Evolutionary conservation across 2,888 invertebrate species (phyloP).

Genomic region (Neoascia interrupta): DNA sequence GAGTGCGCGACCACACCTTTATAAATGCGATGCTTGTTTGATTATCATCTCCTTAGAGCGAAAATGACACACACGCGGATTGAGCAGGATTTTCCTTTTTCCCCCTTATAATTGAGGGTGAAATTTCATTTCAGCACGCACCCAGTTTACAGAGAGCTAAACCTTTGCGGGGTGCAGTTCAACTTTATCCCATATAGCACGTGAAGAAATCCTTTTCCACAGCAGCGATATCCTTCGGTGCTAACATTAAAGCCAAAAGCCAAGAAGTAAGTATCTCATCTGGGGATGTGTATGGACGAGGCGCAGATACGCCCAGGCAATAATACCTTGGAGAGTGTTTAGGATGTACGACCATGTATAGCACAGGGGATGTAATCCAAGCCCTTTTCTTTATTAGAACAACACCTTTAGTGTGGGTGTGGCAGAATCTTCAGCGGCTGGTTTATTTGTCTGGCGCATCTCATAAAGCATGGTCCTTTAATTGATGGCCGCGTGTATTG

Average conservation of each 20-base stretch:
- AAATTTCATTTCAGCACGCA: conserved; percentile 65
- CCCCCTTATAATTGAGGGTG: conserved; percentile 58
- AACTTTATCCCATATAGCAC: no score
- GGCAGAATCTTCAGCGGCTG: conserved; percentile 59
- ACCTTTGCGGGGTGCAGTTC: conserved; percentile 49
- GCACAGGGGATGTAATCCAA: conserved; percentile 58
- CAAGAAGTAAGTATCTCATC: conserved; percentile 60
- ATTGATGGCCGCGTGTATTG: conserved; percentile 23
- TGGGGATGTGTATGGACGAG: no score
- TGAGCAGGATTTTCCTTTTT: conserved; percentile 2
- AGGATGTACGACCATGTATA: conserved; percentile 4
- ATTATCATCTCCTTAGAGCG: conserved; percentile 66
- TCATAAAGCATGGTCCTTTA: conserved; percentile 54
- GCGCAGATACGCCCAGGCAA: conserved; percentile 45
- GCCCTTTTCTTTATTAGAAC: no score
- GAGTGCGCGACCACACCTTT: conserved; percentile 52
- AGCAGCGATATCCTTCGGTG: conserved; percentile 13
- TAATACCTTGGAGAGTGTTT: conserved; percentile 30
- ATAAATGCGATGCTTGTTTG: conserved; percentile 68
- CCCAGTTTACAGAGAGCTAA: conserved; percentile 39
- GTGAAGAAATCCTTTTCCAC: conserved; percentile 40
- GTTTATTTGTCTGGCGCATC: conserved; percentile 50
- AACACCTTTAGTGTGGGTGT: conserved; percentile 62
- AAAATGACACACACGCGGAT: conserved; percentile 54
- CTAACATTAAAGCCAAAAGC: conserved; percentile 1